phyloP scores from a whole-genome alignment of 2,888 invertebrate genomes.

The Campopleginae sp. region DNA sequence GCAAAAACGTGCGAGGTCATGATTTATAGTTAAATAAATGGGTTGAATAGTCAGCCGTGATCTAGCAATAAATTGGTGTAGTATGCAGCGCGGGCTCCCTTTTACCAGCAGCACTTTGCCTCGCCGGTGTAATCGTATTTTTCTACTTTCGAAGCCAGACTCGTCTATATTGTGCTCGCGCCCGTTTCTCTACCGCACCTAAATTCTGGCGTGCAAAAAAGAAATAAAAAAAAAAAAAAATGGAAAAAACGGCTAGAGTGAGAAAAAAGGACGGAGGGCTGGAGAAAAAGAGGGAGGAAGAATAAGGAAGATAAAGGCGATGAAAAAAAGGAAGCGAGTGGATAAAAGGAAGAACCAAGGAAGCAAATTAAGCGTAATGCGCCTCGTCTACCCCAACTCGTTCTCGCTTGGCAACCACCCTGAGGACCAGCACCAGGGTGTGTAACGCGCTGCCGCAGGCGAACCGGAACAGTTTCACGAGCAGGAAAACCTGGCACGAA shows the following conservation, averaged over 20 bases:
- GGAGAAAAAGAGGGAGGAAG: slow-evolving; percentile 2
- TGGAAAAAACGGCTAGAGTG: background rate
- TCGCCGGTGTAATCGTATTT: slow-evolving; percentile 44
- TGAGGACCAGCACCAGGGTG: slow-evolving; percentile 45
- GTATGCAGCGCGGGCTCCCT: background rate
- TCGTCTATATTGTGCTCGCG: slow-evolving; percentile 25
- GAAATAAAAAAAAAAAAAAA: slow-evolving; percentile 27
- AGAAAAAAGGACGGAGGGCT: background rate
- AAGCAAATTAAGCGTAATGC: slow-evolving; percentile 75
- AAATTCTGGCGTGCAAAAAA: slow-evolving; percentile 55
- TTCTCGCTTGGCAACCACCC: slow-evolving; percentile 55
- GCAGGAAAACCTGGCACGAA: slow-evolving; percentile 64
- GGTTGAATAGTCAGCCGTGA: slow-evolving; percentile 53
- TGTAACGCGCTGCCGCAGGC: slow-evolving; percentile 52
- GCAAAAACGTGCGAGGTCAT: slow-evolving; percentile 18
- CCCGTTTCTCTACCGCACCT: slow-evolving; percentile 31
- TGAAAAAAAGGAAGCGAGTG: slow-evolving; percentile 37
- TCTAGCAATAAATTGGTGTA: slow-evolving; percentile 58
- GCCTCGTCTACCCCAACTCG: slow-evolving; percentile 52
- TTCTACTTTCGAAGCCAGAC: slow-evolving; percentile 57
- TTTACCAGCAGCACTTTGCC: slow-evolving; percentile 6
- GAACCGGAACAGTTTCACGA: slow-evolving; percentile 55
- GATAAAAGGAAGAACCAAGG: slow-evolving; percentile 67
- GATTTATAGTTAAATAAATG: slow-evolving; percentile 57
- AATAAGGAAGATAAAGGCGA: slow-evolving; percentile 23